Evolutionary conservation across 2,888 invertebrate genomes (phyloP).

Genomic region (Acanthosepion pharaonis): DNA sequence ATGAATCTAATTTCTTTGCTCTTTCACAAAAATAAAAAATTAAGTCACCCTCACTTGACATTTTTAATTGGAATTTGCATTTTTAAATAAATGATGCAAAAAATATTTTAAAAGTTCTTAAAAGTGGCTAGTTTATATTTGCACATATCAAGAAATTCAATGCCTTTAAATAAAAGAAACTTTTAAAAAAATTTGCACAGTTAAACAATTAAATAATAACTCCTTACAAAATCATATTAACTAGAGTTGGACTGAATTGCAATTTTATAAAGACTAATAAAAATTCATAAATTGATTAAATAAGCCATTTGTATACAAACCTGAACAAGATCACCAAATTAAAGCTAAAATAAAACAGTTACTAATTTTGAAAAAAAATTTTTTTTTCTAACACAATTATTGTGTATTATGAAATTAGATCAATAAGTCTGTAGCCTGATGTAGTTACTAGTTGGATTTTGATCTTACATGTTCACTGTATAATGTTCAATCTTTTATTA

Average conservation of each 20-base stretch:
- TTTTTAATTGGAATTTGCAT: neutral
- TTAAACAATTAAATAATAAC: neutral
- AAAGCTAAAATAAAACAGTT: neutral
- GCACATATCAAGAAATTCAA: neutral
- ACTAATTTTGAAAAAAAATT: neutral
- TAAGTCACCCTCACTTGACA: neutral
- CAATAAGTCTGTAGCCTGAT: neutral
- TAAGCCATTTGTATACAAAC: neutral
- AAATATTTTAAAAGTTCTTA: neutral
- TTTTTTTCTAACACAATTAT: too few species aligned
- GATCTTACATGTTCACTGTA: too few species aligned
- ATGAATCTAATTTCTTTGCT: neutral
- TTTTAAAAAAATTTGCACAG: neutral
- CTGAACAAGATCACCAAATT: neutral
- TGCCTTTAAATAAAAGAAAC: neutral
- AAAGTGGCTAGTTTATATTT: neutral
- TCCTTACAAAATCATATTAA: neutral
- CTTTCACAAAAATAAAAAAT: neutral
- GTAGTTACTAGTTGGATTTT: too few species aligned
- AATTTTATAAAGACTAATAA: neutral
- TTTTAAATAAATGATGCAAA: neutral
- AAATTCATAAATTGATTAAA: too few species aligned
- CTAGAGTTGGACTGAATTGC: neutral
- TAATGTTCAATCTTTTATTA: too few species aligned
- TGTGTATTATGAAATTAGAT: too few species aligned